phyloP scores from a whole-genome alignment of 2,113 vertebrate genomes.

The Terrapene triunguis region DNA sequence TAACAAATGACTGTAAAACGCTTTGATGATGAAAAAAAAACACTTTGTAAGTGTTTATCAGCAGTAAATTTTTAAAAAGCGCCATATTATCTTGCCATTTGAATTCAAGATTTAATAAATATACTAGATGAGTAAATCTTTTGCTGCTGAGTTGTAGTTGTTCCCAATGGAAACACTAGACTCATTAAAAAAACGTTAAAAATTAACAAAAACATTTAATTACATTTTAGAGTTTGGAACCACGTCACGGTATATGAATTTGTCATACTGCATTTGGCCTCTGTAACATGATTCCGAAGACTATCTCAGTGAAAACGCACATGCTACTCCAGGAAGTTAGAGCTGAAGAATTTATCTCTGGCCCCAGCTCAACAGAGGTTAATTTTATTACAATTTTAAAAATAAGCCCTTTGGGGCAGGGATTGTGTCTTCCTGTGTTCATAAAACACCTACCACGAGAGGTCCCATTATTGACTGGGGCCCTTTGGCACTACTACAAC shows the following conservation, averaged over 20 bases:
- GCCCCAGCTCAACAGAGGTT: background rate
- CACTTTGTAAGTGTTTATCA: background rate
- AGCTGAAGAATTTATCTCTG: background rate
- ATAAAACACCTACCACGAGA: slow-evolving; percentile 28
- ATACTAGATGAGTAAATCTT: slow-evolving; percentile 27
- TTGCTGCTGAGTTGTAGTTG: slow-evolving; percentile 47
- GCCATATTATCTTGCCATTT: background rate
- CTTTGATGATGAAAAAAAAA: slow-evolving; percentile 64
- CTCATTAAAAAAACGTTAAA: background rate
- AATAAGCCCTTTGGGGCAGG: background rate
- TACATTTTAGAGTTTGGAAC: slow-evolving; percentile 16
- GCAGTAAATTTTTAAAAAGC: slow-evolving; percentile 22
- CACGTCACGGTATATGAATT: slow-evolving; percentile 2
- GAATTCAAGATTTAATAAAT: slow-evolving; percentile 34
- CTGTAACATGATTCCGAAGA: slow-evolving; percentile 28
- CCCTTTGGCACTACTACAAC: slow-evolving; percentile 55
- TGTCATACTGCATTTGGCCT: slow-evolving; percentile 15
- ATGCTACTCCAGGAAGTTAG: background rate
- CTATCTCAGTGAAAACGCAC: background rate
- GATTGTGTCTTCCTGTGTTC: slow-evolving; percentile 53
- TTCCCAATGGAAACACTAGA: slow-evolving; percentile 39
- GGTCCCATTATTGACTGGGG: slow-evolving; percentile 50
- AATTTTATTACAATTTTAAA: background rate
- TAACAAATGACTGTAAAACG: slow-evolving; percentile 55
- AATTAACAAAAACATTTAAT: background rate